phyloP scores from a whole-genome alignment of 2,113 vertebrate species.

The Varanus komodoensis region DNA sequence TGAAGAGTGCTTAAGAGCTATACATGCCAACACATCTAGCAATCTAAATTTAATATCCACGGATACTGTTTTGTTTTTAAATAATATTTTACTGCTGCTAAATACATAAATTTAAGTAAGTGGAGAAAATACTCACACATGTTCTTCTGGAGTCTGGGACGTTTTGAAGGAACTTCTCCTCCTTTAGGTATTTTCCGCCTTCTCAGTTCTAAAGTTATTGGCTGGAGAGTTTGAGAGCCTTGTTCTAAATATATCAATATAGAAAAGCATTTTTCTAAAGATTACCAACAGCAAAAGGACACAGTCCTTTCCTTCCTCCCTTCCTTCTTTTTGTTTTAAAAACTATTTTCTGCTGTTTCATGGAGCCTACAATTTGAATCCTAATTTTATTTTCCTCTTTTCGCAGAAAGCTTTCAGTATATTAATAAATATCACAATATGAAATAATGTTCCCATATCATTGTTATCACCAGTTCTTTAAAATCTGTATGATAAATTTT shows the following conservation, averaged over 20 bases:
- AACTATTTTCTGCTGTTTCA: neutral
- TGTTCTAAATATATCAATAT: conserved; percentile 70
- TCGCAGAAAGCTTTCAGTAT: neutral
- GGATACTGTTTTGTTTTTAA: neutral
- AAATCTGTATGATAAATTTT: neutral
- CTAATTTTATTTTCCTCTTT: neutral
- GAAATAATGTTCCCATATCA: neutral
- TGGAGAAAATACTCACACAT: conserved; percentile 74
- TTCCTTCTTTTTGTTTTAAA: too few species aligned
- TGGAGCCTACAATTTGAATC: neutral
- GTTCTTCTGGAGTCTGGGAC: conserved; percentile 82
- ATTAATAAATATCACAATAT: neutral
- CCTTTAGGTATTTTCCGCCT: conserved; percentile 85
- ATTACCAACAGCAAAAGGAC: neutral
- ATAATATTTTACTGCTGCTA: neutral
- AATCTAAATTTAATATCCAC: neutral
- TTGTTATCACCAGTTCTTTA: neutral
- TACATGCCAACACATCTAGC: neutral
- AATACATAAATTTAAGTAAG: neutral
- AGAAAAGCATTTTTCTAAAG: conserved; percentile 25
- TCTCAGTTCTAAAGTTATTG: conserved; percentile 83
- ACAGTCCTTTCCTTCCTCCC: neutral
- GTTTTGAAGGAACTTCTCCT: conserved; percentile 82
- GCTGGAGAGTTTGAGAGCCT: conserved; percentile 80
- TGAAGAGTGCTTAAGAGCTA: neutral